Percentiles rank a stretch among this genome's conserved stretches.
Evolutionary conservation across 1,140 invertebrate species (phyloP).

Genomic region (Sogatella furcifera): DNA sequence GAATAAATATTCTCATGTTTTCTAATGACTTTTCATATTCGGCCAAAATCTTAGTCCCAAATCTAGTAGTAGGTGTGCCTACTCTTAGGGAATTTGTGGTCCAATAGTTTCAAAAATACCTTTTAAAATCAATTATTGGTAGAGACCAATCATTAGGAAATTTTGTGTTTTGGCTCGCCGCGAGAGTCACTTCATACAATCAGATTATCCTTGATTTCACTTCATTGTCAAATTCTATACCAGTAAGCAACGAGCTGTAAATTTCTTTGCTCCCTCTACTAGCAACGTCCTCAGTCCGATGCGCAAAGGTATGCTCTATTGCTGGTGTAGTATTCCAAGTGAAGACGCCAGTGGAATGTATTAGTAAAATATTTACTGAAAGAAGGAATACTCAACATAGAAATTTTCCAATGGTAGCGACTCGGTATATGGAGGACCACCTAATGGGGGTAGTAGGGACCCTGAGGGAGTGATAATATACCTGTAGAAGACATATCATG

Average conservation of each 20-base stretch:
- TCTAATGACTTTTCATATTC: constrained; percentile 10
- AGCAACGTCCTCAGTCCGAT: constrained; percentile 11
- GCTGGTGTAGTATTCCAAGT: too few species aligned
- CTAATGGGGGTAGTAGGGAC: too few species aligned
- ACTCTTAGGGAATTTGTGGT: constrained; percentile 14
- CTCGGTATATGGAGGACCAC: too few species aligned
- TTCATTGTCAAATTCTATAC: constrained; percentile 11
- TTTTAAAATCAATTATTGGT: constrained; percentile 8
- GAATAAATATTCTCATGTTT: constrained; percentile 7
- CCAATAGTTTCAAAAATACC: background rate
- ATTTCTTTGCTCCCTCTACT: constrained; percentile 14
- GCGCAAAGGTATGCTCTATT: constrained; percentile 10
- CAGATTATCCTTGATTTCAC: constrained; percentile 7
- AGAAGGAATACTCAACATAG: too few species aligned
- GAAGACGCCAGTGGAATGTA: too few species aligned
- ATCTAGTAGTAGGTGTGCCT: constrained; percentile 12
- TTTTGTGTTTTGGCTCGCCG: constrained; percentile 13
- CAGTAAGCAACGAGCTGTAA: constrained; percentile 9
- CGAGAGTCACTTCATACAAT: constrained; percentile 12
- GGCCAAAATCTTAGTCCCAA: constrained; percentile 14
- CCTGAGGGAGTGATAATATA: too few species aligned
- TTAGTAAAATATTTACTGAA: too few species aligned
- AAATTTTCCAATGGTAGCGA: too few species aligned
- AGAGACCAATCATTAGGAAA: constrained; percentile 11
- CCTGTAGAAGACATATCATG: too few species aligned